Evolutionary conservation across 2,888 invertebrate species (phyloP), one percentile per base, ranked within the genome.

Genomic region (Drosophila parthenogenetica): DNA sequence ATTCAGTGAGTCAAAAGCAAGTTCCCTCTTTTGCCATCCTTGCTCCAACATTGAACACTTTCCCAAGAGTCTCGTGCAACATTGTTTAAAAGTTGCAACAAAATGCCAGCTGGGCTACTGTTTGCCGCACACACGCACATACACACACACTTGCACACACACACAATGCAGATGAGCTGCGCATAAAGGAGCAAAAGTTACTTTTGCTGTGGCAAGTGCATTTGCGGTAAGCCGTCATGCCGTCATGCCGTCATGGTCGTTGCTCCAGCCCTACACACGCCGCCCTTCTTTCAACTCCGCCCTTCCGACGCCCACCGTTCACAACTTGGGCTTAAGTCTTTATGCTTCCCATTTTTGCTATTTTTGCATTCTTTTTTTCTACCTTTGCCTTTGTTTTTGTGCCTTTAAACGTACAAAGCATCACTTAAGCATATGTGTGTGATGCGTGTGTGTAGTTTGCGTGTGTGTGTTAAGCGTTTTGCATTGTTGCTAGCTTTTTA

Each of bases 171-270:
- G 87, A 83, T 83, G 83, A 86, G 86, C 79, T 54, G 61, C 62
- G 71, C 60, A 63, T 69, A 74, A 73, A 74, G 75, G 69, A 70
- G 69, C 74, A 81, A 87, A 87, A 81, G 79, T 83, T 85, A 73
- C 77, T 76, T 69, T 63, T 72, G 76, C 77, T 67, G 74, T 78
- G 70, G 85, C 78, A 78, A 88, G 77, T 87, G 84, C 85, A 84
- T 83, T 87, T 89, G 88, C 59, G 87, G 87, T 69, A 73, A 75
- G 70, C 75, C 79, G 55, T 59, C 61, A 37, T 59, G n/a, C n/a
- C n/a, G n/a, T n/a, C 22, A 22, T 22, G 78, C 55, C 77, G 70
- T 67, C 74, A 77, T 79, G 77, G 81, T 82, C 77, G 77, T 70
- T 70, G 85, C 78, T 63, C 69, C 66, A 54, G 48, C 63, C 29